Evolutionary conservation across 2,888 invertebrate genomes (phyloP).

Genomic region (Schizaphis graminum): DNA sequence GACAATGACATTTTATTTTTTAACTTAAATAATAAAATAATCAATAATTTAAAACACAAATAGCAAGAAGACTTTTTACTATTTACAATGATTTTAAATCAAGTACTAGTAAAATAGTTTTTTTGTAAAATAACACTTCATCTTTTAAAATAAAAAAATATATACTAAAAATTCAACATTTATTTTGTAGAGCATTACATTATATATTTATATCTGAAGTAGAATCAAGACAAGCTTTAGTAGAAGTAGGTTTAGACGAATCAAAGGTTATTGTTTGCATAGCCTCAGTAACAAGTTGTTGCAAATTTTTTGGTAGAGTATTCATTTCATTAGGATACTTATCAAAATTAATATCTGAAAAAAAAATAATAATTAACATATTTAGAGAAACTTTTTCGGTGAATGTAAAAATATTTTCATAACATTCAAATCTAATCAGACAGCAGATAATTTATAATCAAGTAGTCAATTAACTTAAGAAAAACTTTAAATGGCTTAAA

Average conservation of each 20-base stretch:
- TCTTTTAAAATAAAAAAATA: constrained; percentile 5
- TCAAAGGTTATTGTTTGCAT: constrained; percentile 35
- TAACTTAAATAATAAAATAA: not conserved
- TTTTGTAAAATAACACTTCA: not conserved
- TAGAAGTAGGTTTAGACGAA: not conserved
- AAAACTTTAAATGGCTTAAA: not conserved
- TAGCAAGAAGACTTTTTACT: not conserved
- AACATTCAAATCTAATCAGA: not conserved
- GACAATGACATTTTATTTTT: not conserved
- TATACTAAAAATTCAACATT: not conserved
- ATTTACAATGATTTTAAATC: not conserved
- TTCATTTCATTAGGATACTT: constrained; percentile 57
- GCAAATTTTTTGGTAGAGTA: constrained; percentile 51
- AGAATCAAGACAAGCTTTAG: not conserved
- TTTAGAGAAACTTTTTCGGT: not conserved
- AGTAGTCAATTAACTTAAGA: not conserved
- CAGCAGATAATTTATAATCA: not conserved
- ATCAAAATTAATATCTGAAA: constrained; percentile 51
- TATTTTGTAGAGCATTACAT: not conserved
- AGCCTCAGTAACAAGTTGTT: constrained; percentile 56
- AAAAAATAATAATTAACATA: not conserved
- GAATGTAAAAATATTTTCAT: not conserved
- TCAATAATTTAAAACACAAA: not conserved
- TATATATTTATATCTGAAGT: constrained; percentile 11
- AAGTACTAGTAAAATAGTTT: not conserved